These are phyloP conservation scores for Hepsetus odoe DNA, from an alignment of 2,113 vertebrate genomes.

Conservation along the genomic window DNA sequence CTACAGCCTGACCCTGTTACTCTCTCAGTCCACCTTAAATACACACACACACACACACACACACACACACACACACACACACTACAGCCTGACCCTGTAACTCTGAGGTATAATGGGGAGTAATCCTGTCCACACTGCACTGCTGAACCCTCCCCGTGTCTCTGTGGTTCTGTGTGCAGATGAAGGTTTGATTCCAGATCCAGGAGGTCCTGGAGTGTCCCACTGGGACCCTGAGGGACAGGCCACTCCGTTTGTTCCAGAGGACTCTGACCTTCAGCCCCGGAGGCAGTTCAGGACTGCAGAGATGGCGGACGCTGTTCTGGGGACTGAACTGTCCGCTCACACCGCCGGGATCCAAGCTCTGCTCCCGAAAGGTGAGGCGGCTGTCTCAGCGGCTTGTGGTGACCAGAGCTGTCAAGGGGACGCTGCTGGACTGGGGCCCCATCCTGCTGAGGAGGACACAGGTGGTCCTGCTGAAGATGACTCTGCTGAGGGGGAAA, in stretches of 20 bases:
- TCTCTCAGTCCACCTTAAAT: too few species aligned
- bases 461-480: conserved; percentile 41
- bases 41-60: too few species aligned
- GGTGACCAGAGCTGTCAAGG: conserved; percentile 68
- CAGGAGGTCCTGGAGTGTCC: conserved; percentile 52
- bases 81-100: too few species aligned
- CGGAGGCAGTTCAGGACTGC: conserved; percentile 77
- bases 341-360: conserved; percentile 74
- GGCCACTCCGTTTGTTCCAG: conserved; percentile 65
- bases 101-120: too few species aligned
- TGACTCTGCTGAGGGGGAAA: conserved; percentile 62
- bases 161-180: conserved; percentile 52
- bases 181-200: conserved; percentile 49
- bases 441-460: too few species aligned
- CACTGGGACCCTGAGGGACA: conserved; percentile 59
- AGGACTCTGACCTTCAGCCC: conserved; percentile 51
- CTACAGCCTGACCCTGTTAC: too few species aligned
- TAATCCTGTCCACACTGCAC: too few species aligned
- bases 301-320: conserved; percentile 82
- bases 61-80: too few species aligned
- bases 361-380: conserved; percentile 77
- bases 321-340: conserved; percentile 72
- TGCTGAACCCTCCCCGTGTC: too few species aligned
- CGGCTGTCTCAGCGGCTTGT: conserved; percentile 58
- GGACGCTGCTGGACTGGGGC: conserved; percentile 49